phyloP scores from a whole-genome alignment of 2,113 vertebrate genomes.

The Setophaga petechia region DNA sequence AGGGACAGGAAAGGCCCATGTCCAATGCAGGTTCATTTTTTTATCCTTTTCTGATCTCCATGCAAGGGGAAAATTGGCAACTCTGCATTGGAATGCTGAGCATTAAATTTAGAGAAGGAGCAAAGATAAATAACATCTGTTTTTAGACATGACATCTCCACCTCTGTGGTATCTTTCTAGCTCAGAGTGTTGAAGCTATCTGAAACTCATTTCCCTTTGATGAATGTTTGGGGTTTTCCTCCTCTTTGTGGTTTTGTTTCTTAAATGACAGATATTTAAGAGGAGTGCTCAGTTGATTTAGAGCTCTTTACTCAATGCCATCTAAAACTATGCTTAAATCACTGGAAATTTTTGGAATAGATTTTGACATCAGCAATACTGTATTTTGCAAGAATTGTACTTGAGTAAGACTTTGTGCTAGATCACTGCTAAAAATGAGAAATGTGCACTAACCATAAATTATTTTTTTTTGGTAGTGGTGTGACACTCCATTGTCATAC shows the following conservation, averaged over 20 bases:
- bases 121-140: not conserved
- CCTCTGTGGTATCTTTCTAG: not conserved
- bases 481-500: not conserved
- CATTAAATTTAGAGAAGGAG: not conserved
- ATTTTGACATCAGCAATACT: not conserved
- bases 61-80: not conserved
- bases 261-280: not conserved
- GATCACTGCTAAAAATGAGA: not conserved
- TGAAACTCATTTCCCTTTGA: not conserved
- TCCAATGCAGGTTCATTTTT: not conserved
- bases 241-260: not conserved
- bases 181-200: not conserved
- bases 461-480: not conserved
- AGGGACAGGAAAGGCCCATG: not conserved
- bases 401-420: not conserved
- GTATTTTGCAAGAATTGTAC: not conserved
- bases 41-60: not conserved
- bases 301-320: not conserved
- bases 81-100: not conserved
- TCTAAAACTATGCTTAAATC: not conserved
- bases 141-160: not conserved
- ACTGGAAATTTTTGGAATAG: not conserved
- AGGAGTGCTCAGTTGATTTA: not conserved
- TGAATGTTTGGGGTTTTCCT: not conserved
- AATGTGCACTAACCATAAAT: not conserved